Evolutionary conservation across 2,797 vertebrate species (phyloP).

Genomic region (Garrulus glandarius): DNA sequence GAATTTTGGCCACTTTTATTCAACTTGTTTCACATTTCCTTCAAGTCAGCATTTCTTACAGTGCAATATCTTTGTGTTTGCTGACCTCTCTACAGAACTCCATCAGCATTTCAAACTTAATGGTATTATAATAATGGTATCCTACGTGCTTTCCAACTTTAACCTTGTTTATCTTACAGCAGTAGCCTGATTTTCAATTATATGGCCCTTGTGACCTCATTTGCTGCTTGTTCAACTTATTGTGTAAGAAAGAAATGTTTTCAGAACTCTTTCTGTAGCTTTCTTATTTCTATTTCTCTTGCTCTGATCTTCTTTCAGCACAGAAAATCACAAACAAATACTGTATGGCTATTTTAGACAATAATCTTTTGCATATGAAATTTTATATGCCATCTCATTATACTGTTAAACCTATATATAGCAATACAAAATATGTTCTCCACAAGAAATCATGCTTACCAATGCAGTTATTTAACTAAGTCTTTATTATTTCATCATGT

Average conservation of each 20-base stretch:
- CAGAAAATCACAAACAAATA: neutral
- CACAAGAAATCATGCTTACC: neutral
- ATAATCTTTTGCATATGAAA: neutral
- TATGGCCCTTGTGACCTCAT: slow-evolving; percentile 20
- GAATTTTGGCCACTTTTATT: slow-evolving; percentile 38
- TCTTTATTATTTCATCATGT: neutral
- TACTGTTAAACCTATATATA: neutral
- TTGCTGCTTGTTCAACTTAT: slow-evolving; percentile 2
- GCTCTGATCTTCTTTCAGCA: neutral
- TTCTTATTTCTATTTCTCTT: neutral
- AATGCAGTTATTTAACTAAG: neutral
- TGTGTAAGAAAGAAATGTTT: neutral
- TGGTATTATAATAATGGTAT: slow-evolving; percentile 34
- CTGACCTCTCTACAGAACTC: slow-evolving; percentile 28
- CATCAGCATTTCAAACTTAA: slow-evolving; percentile 47
- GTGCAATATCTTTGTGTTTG: slow-evolving; percentile 38
- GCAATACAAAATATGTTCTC: neutral
- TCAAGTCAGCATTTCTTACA: slow-evolving; percentile 48
- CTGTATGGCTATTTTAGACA: neutral
- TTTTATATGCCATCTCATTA: neutral
- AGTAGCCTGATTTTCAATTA: slow-evolving; percentile 21
- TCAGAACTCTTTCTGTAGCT: neutral
- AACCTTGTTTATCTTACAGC: slow-evolving; percentile 39
- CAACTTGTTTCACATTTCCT: slow-evolving; percentile 34
- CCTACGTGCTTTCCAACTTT: neutral